Evolutionary conservation across 2,113 vertebrate species (phyloP).

Genomic region (Panthera uncia): DNA sequence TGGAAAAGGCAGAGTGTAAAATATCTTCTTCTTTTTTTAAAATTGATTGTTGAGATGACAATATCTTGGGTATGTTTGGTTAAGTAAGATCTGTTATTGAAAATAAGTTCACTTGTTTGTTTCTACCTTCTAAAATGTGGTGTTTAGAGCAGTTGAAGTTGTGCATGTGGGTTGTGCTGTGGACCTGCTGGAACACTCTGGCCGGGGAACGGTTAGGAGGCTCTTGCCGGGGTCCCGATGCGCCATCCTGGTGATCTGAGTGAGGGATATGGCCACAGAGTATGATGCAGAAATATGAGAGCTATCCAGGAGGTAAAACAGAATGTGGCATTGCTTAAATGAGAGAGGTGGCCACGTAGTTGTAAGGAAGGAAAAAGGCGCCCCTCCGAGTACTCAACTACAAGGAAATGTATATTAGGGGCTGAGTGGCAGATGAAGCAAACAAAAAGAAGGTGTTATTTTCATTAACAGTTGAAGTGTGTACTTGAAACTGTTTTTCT

Average conservation of each 20-base stretch:
- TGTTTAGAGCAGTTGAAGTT: not conserved
- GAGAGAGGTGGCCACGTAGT: not conserved
- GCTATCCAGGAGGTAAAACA: not conserved
- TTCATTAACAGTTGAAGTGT: not conserved
- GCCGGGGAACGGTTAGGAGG: not conserved
- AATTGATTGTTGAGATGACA: not conserved
- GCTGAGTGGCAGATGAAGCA: not conserved
- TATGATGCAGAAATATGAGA: not conserved
- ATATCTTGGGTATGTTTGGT: not conserved
- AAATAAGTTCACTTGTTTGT: not conserved
- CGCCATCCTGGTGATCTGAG: not conserved
- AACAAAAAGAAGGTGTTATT: not conserved
- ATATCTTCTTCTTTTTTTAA: not conserved
- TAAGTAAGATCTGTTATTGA: not conserved
- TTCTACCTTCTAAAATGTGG: not conserved
- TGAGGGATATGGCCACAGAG: not conserved
- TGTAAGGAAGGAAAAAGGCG: not conserved
- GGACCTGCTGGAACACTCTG: not conserved
- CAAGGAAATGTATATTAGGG: not conserved
- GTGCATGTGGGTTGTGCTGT: rapidly evolving
- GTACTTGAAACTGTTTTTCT: not conserved
- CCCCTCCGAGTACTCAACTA: not conserved
- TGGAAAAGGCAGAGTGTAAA: not conserved
- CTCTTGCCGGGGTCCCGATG: not conserved
- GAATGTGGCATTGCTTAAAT: not conserved